Evolutionary conservation across 1,140 invertebrate genomes (phyloP).

Genomic region (Leptestheria dahalacensis): DNA sequence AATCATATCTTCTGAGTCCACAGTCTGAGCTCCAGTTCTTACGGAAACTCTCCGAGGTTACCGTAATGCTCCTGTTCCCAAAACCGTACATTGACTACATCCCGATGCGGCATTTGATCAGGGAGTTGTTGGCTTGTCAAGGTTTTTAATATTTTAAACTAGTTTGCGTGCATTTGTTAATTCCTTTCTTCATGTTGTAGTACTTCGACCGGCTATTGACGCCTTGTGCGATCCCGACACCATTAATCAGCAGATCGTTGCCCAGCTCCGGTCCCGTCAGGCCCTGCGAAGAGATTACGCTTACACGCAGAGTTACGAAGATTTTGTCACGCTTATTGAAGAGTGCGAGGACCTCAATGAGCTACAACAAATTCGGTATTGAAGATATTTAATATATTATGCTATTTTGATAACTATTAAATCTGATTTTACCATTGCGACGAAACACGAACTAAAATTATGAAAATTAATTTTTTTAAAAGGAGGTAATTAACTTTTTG

Average conservation of each 20-base stretch:
- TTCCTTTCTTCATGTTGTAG: conserved; percentile 35
- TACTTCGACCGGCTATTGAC: conserved; percentile 66
- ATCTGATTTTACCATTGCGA: too few relatives aligned
- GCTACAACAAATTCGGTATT: conserved; percentile 57
- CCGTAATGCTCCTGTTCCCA: conserved; percentile 63
- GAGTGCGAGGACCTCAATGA: conserved; percentile 62
- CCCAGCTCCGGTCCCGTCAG: conserved; percentile 61
- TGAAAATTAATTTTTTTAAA: not conserved
- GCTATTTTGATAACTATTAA: not conserved
- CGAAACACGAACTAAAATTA: too few relatives aligned
- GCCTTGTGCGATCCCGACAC: conserved; percentile 75
- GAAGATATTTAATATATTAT: not conserved
- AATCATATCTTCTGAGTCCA: conserved; percentile 47
- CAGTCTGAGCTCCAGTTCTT: conserved; percentile 65
- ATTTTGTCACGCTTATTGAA: conserved; percentile 72
- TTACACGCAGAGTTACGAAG: conserved; percentile 76
- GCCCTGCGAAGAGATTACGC: conserved; percentile 70
- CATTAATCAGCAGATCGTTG: conserved; percentile 72
- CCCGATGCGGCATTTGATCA: conserved; percentile 56
- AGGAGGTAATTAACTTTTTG: not conserved
- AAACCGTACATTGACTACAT: conserved; percentile 52
- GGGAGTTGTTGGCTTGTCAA: conserved; percentile 68
- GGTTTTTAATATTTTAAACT: conserved; percentile 36
- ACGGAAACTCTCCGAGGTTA: conserved; percentile 60
- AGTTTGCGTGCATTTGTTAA: conserved; percentile 1